phyloP scores from a whole-genome alignment of 2,113 vertebrate species.

The Malaclemys terrapin region DNA sequence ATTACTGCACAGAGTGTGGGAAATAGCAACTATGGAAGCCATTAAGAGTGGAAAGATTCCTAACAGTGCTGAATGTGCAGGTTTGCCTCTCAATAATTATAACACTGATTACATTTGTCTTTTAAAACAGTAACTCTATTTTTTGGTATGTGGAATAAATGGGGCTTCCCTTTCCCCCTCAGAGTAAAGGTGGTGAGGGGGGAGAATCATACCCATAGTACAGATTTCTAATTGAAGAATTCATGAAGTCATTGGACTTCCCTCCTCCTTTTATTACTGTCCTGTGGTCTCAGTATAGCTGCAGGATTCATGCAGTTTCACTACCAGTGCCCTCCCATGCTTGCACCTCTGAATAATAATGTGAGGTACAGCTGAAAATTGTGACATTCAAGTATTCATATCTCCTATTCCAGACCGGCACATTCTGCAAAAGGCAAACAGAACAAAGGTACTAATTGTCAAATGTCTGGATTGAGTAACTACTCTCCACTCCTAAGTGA shows the following conservation, averaged over 20 bases:
- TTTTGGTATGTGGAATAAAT: neutral
- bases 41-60: neutral
- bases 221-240: neutral
- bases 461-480: neutral
- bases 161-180: neutral
- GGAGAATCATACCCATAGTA: neutral
- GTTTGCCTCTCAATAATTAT: neutral
- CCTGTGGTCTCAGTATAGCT: neutral
- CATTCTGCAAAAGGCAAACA: neutral
- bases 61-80: neutral
- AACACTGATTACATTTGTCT: too few relatives aligned
- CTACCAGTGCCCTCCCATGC: accelerated
- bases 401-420: neutral
- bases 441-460: neutral
- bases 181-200: neutral
- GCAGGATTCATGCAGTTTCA: neutral
- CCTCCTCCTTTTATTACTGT: neutral
- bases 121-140: neutral
- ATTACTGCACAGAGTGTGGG: neutral
- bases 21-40: neutral
- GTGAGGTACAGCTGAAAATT: neutral
- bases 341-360: neutral
- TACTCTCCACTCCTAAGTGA: neutral
- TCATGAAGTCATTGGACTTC: neutral
- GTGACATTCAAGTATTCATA: neutral